Base-by-base conservation (phyloP, 2,113 vertebrate species). In the Tauraco erythrolophus region DNA sequence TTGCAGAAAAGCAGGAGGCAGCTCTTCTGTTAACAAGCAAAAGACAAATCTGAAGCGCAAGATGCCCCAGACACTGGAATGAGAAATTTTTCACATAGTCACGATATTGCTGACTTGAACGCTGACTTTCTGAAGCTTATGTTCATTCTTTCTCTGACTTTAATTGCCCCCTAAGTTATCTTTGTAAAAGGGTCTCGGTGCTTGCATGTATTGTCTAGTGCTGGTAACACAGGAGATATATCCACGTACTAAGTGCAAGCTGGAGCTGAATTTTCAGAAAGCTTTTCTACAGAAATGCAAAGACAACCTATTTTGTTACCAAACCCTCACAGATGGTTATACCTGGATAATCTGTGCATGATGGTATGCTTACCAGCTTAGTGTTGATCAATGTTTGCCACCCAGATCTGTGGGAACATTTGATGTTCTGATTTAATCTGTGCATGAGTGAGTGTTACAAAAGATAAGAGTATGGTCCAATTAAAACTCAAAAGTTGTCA, bases 391-490 rank as follows among this genome's bases (percentile, higher is more conserved):
- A 4, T 56, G 16, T 71, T 96, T 87, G 46, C 77, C 72, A 87
- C 91, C 56, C 69, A 92, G 57, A 53, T 91, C 77, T 89, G 65
- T 97, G 91, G 93, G 91, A 96, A 94, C 69, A 76, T 88, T 81
- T 82, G 27, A 62, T 78, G 16, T 41, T 89, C 50, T 50, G 87
- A 89, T 95, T 87, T 87, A 81, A 89, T 93, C 92, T 89, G 11
- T 53, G n/a, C 60, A 7, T 5, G 30, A 82, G 21, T 88, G 87
- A 50, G 22, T 70, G 5, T 48, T 53, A n/a, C 19, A 68, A 71
- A 84, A 71, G 58, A 37, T 69, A 75, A 85, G 15, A 57, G 2
- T 2, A 5, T 37, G 11, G 25, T 71, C 51, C 43, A 75, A 60
- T 51, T 87, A 54, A 61, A 58, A 27, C 4, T 1, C 1, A 39